These are phyloP conservation scores for Formica selysi DNA, from an alignment of 1,140 invertebrate genomes.

Conservation along the genomic window DNA sequence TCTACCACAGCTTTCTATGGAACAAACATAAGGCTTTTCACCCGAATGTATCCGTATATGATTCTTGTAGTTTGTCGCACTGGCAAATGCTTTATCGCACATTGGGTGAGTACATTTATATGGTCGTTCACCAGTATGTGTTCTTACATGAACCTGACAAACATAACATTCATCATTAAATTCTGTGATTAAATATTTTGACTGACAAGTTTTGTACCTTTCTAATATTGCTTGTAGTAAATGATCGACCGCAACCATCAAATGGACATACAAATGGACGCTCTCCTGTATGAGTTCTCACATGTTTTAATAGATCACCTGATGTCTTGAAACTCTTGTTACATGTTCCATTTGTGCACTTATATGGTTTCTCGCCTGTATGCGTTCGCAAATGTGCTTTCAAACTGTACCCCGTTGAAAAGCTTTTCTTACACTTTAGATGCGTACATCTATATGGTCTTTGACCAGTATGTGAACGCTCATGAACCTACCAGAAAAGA, in stretches of 20 bases:
- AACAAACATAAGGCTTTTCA: constrained; percentile 88
- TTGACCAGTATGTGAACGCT: constrained; percentile 89
- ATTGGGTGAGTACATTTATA: constrained; percentile 88
- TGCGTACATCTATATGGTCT: constrained; percentile 88
- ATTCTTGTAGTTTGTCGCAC: constrained; percentile 91
- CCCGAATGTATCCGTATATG: constrained; percentile 89
- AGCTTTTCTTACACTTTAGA: constrained; percentile 89
- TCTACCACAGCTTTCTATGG: constrained; percentile 89
- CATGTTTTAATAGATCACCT: constrained; percentile 90
- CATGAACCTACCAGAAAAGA: constrained; percentile 87
- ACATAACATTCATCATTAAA: not conserved
- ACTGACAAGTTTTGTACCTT: constrained; percentile 85
- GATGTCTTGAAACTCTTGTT: constrained; percentile 90
- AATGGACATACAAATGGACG: constrained; percentile 90
- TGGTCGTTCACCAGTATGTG: constrained; percentile 89
- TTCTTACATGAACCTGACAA: constrained; percentile 85
- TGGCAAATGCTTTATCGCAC: constrained; percentile 89
- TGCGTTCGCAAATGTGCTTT: constrained; percentile 90
- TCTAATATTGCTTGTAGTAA: constrained; percentile 92
- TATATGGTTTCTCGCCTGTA: constrained; percentile 91
- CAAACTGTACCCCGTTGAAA: constrained; percentile 90
- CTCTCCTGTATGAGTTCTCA: constrained; percentile 91
- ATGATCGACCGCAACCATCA: constrained; percentile 89
- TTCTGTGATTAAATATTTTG: not conserved
- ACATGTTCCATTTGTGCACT: constrained; percentile 88